phyloP scores from a whole-genome alignment of 1,140 invertebrate species.

The Drepana arcuata region DNA sequence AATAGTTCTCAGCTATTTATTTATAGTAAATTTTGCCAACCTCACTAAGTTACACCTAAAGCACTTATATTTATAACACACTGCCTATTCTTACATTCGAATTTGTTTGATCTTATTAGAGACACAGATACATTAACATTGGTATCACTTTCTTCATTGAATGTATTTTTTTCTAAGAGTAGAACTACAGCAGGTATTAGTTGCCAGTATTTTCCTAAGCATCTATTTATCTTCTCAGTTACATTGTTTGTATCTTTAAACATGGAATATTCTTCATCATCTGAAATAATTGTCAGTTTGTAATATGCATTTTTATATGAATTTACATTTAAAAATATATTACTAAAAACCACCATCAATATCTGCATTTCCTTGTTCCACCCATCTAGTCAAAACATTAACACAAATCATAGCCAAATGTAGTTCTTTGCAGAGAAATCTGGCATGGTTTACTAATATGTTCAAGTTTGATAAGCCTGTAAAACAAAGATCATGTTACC shows the following conservation, averaged over 20 bases:
- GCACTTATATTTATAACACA: constrained; percentile 27
- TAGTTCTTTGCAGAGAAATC: constrained; percentile 69
- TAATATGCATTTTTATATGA: too few species aligned
- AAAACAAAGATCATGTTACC: too few species aligned
- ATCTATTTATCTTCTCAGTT: constrained; percentile 49
- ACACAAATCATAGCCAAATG: constrained; percentile 71
- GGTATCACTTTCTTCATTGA: constrained; percentile 8
- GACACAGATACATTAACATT: constrained; percentile 23
- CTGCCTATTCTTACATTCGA: constrained; percentile 11
- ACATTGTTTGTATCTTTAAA: constrained; percentile 25
- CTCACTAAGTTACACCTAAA: constrained; percentile 28
- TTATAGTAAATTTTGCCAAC: too few species aligned
- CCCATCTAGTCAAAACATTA: constrained; percentile 75
- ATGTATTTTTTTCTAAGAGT: constrained; percentile 26
- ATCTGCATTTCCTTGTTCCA: constrained; percentile 53
- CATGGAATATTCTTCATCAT: constrained; percentile 19
- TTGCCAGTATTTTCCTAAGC: constrained; percentile 71
- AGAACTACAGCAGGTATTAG: constrained; percentile 58
- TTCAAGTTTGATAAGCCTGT: constrained; percentile 68
- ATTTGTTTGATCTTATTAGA: constrained; percentile 20
- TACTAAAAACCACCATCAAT: constrained; percentile 30
- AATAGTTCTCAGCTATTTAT: too few species aligned
- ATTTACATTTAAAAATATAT: too few species aligned
- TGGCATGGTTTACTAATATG: constrained; percentile 70
- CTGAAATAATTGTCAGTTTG: constrained; percentile 24